Evolutionary conservation across 2,888 invertebrate genomes (phyloP), one percentile per base, ranked within the genome.

Genomic region (Hydriomena furcata): DNA sequence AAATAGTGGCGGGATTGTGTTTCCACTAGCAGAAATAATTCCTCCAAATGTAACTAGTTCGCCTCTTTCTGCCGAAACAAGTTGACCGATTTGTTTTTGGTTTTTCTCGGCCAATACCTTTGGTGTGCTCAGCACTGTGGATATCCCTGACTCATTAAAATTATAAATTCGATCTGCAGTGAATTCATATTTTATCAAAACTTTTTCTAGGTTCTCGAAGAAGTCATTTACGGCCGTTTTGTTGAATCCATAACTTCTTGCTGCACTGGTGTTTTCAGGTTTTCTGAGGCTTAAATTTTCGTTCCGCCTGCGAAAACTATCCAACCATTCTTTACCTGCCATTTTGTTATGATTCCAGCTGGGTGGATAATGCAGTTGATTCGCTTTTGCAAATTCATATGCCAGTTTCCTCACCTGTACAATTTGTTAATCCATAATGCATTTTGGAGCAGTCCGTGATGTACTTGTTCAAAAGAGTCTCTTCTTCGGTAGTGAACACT

Each of bases 41-140:
- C 58, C 71, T 38, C 67, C 69, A 61, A 76, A 73, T 24, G 77
- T 78, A 0, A 79, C 69, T 2, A 73, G 61, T 43, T 73, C 70
- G 7, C 71, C 73, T 58, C 73, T 68, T 65, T 77, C 74, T 0
- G 68, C 65, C 13, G 72, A 71, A 1, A 71, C 69, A n/a, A 71
- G 38, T 63, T 71, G 66, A 1, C 70, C 71, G 0, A 76, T 59
- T 58, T 73, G 71, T 55, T 63, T 66, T 10, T 55, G 55, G 2
- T 5, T 38, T 55, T 36, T 60, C 0, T 32, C 36, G 31, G 59
- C 58, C 32, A 60, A 48, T 7, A 58, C 23, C 37, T 58, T 52
- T 3, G 60, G 60, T 7, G 60, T 61, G n/a, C 37, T 35, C 24
- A 60, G 24, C 21, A 59, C 59, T 1, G 59, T 61, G 0, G 55